Evolutionary conservation across 2,888 invertebrate genomes (phyloP), one percentile per base, ranked within the genome.

Genomic region (Thera britannica): DNA sequence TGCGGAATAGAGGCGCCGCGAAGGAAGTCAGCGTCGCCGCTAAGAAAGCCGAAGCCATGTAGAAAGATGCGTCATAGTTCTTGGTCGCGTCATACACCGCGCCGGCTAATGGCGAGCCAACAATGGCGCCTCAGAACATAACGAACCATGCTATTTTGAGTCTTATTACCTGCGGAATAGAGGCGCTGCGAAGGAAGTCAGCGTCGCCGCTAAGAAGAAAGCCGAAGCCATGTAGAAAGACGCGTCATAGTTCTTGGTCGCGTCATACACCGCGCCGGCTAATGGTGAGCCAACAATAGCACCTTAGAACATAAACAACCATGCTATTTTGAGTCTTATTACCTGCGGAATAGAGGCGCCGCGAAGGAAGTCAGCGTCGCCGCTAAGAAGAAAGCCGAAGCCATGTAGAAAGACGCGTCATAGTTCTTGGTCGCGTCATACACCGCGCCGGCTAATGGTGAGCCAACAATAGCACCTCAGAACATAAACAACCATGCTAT

Each of bases 151-250:
- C n/a, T n/a, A 48, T 58, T 44, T 58, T 56, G 9, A 51, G 36
- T 51, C 46, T 62, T 58, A 58, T 68, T 62, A 92, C 92, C 87
- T 90, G 77, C 92, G 85, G 80, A 97, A 94, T 73, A 96, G 94
- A 0, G 97, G 97, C 61, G 97, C 97, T 77, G 97, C 92, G 82
- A 97, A 97, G 77, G 98, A 98, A 35, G 98, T 97, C 34, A 97
- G 79, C 0, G 98, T 97, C 9, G 99, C 96, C 7, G 97, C 87
- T 41, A 99, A 98, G 88, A n/a, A n/a, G n/a, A 99, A 96, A 0
- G 95, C 96, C 3, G 98, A 98, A 2, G 99, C 99, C 94, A 98
- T 97, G 83, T 96, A 98, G 94, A 99, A 99, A 9, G 99, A 97
- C 49, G 97, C 95, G 83, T 96, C 96, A 86, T 98, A 99, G 72